A percentile compares a stretch with the other conserved stretches of the same genome.
Evolutionary conservation across 2,113 vertebrate species (phyloP).

Genomic region (Plestiodon gilberti): DNA sequence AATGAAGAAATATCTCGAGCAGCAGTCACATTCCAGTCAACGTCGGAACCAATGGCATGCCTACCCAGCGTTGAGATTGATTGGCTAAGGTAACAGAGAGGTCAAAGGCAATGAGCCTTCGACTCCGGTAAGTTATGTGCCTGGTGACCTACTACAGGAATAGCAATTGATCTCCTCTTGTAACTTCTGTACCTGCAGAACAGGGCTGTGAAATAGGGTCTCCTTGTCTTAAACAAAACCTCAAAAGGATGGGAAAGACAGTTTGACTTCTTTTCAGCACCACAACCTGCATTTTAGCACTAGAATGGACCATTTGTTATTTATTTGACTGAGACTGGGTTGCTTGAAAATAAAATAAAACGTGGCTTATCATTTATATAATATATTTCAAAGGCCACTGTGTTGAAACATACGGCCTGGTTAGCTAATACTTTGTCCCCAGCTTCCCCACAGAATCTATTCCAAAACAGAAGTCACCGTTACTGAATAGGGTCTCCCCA

Average conservation of each 20-base stretch:
- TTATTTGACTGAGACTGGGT: background rate
- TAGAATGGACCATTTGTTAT: background rate
- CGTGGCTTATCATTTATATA: background rate
- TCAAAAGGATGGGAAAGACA: slow-evolving; percentile 22
- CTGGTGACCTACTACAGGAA: slow-evolving; percentile 40
- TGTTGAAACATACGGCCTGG: background rate
- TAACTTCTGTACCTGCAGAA: slow-evolving; percentile 7
- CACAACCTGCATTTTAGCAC: background rate
- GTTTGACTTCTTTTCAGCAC: background rate
- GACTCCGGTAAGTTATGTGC: slow-evolving; percentile 51
- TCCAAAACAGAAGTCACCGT: background rate
- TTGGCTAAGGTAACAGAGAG: slow-evolving; percentile 44
- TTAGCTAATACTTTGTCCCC: background rate
- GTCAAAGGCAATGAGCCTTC: slow-evolving; percentile 53
- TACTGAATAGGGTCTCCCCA: background rate
- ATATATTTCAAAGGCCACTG: background rate
- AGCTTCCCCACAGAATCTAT: background rate
- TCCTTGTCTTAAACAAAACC: background rate
- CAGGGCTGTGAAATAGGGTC: slow-evolving; percentile 18
- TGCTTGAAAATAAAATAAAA: background rate
- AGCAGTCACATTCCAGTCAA: slow-evolving; percentile 1
- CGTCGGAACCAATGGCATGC: background rate
- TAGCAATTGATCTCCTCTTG: slow-evolving; percentile 55
- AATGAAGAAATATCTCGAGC: slow-evolving; percentile 30
- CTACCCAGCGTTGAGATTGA: slow-evolving; percentile 40